Evolutionary conservation across 2,113 vertebrate genomes (phyloP).

Genomic region (Marcusenius ussheri): DNA sequence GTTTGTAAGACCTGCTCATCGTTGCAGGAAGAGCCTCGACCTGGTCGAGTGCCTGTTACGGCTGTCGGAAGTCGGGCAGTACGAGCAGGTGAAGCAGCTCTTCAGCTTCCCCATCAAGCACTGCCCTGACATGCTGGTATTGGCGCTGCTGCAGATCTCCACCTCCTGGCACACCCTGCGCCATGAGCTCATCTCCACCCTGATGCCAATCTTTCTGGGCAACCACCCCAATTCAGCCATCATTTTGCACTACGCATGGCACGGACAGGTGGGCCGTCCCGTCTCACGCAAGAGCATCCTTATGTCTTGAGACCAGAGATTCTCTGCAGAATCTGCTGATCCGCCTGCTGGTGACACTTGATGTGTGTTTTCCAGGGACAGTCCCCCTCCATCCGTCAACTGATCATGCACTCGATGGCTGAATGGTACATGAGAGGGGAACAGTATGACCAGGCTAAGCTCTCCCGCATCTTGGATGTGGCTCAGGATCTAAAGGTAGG

Average conservation of each 20-base stretch:
- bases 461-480: conserved; percentile 96
- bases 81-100: conserved; percentile 97
- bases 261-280: conserved; percentile 82
- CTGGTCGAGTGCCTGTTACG: conserved; percentile 90
- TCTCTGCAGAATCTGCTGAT: neutral
- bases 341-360: neutral
- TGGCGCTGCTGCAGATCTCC: conserved; percentile 92
- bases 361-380: conserved; percentile 69
- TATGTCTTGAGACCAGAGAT: neutral
- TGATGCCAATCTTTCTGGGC: conserved; percentile 98
- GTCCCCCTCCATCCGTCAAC: conserved; percentile 96
- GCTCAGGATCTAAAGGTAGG: conserved; percentile 97
- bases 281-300: neutral
- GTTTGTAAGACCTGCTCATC: neutral
- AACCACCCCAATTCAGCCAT: conserved; percentile 99
- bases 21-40: conserved; percentile 91
- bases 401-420: conserved; percentile 99
- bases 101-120: conserved; percentile 98
- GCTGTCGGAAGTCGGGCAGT: conserved; percentile 91
- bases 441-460: conserved; percentile 94
- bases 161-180: conserved; percentile 95
- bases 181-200: conserved; percentile 95
- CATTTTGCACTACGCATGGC: conserved; percentile 99
- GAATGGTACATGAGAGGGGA: conserved; percentile 99
- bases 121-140: conserved; percentile 95